Percentiles rank a stretch among this genome's conserved stretches.
These are phyloP conservation scores for Australoheros facetus DNA, from an alignment of 2,797 vertebrate species.

Conservation along the genomic window DNA sequence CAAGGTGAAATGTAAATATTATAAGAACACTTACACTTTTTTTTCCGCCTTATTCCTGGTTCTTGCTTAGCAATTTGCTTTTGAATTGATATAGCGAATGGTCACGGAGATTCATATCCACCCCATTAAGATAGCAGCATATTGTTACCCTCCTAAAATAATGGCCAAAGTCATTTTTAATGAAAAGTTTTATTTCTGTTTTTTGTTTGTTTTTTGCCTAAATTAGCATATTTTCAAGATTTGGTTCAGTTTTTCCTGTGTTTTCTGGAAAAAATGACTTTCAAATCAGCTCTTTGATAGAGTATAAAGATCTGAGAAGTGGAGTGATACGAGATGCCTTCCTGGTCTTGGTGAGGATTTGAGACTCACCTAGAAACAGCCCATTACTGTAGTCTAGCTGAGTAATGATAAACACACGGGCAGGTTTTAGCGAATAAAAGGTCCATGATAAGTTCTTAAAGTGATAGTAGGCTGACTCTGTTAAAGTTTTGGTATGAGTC, in stretches of 20 bases:
- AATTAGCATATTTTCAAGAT: no score
- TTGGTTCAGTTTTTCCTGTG: no score
- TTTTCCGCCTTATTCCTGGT: no score
- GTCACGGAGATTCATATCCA: no score
- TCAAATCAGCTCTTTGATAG: neutral
- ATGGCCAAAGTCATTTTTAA: no score
- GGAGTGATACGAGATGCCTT: neutral
- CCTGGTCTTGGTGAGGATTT: neutral
- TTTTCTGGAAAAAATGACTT: no score
- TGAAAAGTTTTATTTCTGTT: no score
- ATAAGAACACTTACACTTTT: accelerated
- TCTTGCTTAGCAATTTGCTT: no score
- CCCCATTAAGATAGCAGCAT: no score
- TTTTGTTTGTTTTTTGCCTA: no score
- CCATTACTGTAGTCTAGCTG: neutral
- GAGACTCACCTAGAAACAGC: neutral
- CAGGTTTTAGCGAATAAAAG: neutral
- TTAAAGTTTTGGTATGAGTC: neutral
- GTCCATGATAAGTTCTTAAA: neutral
- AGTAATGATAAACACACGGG: neutral
- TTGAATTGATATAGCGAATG: no score
- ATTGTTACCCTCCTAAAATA: no score
- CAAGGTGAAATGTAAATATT: neutral
- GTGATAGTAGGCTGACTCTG: neutral
- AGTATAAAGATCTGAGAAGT: neutral